Evolutionary conservation across 2,113 vertebrate species (phyloP).

Genomic region (Maccullochella peelii): DNA sequence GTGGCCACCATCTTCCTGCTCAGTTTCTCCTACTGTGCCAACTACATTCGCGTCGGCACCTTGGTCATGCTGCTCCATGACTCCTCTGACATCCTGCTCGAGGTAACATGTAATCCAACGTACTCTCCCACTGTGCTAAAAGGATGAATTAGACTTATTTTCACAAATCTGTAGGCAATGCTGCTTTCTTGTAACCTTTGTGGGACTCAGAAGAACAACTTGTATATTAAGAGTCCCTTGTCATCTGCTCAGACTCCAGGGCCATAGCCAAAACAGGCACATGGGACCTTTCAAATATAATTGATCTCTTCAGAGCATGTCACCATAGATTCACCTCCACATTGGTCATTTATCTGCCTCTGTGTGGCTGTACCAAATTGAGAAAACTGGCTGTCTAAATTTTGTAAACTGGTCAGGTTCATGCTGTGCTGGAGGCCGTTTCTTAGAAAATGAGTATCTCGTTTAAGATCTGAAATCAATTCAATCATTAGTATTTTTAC

Average conservation of each 20-base stretch:
- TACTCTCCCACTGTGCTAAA: not conserved
- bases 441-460: not conserved
- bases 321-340: not conserved
- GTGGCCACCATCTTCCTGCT: conserved; percentile 90
- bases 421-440: not conserved
- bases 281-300: not conserved
- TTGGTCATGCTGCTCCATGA: conserved; percentile 93
- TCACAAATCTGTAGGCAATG: no score
- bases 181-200: not conserved
- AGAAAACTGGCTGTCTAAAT: not conserved
- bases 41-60: conserved; percentile 91
- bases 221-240: not conserved
- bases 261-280: not conserved
- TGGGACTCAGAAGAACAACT: not conserved
- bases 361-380: not conserved
- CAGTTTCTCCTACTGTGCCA: conserved; percentile 92
- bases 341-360: not conserved
- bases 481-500: conserved; percentile 42
- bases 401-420: not conserved
- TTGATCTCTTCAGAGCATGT: not conserved
- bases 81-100: conserved; percentile 88
- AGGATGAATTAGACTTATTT: no score
- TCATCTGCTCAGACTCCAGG: not conserved
- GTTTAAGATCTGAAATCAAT: conserved; percentile 57
- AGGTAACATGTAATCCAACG: conserved; percentile 82